A percentile compares a stretch with the other conserved stretches of the same genome.
These are phyloP conservation scores for Drosophila emarginata DNA, from an alignment of 2,888 invertebrate species.

Conservation along the genomic window DNA sequence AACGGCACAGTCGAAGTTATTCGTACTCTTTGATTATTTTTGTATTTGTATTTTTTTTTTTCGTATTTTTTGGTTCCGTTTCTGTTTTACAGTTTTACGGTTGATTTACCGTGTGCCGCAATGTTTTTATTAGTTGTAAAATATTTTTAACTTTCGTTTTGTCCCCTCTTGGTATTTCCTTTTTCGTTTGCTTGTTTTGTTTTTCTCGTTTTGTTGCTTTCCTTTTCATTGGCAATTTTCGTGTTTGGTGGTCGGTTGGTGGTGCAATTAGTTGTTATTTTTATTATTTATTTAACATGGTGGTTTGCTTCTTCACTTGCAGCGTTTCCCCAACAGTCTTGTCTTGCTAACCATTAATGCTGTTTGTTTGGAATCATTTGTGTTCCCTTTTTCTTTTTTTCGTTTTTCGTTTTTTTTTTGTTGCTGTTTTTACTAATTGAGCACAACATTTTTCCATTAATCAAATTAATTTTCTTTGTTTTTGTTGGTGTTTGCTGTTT, in stretches of 20 bases:
- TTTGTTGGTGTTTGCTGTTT: slow-evolving; percentile 16
- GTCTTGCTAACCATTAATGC: slow-evolving; percentile 37
- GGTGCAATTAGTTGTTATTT: slow-evolving; percentile 62
- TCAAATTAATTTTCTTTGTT: slow-evolving; percentile 66
- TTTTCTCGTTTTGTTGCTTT: slow-evolving; percentile 16
- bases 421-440: slow-evolving; percentile 65
- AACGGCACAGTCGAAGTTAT: background rate
- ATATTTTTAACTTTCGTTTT: slow-evolving; percentile 46
- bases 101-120: slow-evolving; percentile 65
- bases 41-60: slow-evolving; percentile 11
- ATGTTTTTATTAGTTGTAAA: slow-evolving; percentile 67
- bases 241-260: slow-evolving; percentile 43
- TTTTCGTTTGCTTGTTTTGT: slow-evolving; percentile 10
- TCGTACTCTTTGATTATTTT: background rate
- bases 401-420: slow-evolving; percentile 28
- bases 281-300: slow-evolving; percentile 43
- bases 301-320: slow-evolving; percentile 2
- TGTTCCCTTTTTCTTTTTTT: background rate
- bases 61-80: background rate
- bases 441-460: slow-evolving; percentile 75
- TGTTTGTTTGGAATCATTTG: slow-evolving; percentile 15
- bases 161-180: slow-evolving; percentile 15
- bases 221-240: slow-evolving; percentile 52
- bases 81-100: slow-evolving; percentile 54
- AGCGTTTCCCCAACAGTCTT: background rate